These are phyloP conservation scores for Echinarachnius parma DNA, from an alignment of 53 echinoderm and acorn worm genomes.

Conservation along the genomic window DNA sequence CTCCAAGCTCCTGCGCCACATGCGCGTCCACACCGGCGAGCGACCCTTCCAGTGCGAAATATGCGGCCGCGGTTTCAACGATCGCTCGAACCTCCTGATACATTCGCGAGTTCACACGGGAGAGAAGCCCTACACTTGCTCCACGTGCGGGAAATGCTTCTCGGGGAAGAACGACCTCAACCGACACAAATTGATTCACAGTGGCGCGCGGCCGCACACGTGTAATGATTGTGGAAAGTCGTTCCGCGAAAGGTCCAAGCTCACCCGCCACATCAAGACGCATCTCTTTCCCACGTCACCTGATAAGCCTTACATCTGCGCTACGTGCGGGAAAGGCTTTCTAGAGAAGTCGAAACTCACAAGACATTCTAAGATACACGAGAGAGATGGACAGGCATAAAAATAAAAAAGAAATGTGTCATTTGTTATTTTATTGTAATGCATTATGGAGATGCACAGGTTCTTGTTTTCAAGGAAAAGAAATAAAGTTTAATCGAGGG, in stretches of 20 bases:
- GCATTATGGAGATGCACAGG: no score
- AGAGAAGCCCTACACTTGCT: conserved; percentile 30
- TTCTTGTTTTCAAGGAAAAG: no score
- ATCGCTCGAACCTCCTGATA: conserved; percentile 25
- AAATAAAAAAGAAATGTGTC: no score
- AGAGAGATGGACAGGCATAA: no score
- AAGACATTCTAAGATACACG: conserved; percentile 18
- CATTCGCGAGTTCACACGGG: conserved; percentile 27
- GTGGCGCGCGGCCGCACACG: conserved; percentile 5
- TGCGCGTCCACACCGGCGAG: conserved; percentile 42
- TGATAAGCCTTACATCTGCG: conserved; percentile 4
- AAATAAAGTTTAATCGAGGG: no score
- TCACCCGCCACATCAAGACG: conserved; percentile 26
- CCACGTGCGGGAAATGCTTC: conserved; percentile 11
- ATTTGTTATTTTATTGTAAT: no score
- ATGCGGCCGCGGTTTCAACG: conserved; percentile 25
- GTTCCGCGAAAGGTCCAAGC: conserved; percentile 26
- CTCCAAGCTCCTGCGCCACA: conserved; percentile 34
- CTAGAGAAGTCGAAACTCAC: conserved; percentile 21
- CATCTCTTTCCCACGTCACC: not conserved
- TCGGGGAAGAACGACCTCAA: conserved; percentile 24
- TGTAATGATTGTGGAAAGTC: conserved; percentile 23
- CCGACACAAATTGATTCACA: conserved; percentile 19
- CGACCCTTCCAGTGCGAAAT: conserved; percentile 16
- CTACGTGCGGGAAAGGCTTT: conserved; percentile 20